phyloP scores from a whole-genome alignment of 2,113 vertebrate genomes.

The Gobio gobio region DNA sequence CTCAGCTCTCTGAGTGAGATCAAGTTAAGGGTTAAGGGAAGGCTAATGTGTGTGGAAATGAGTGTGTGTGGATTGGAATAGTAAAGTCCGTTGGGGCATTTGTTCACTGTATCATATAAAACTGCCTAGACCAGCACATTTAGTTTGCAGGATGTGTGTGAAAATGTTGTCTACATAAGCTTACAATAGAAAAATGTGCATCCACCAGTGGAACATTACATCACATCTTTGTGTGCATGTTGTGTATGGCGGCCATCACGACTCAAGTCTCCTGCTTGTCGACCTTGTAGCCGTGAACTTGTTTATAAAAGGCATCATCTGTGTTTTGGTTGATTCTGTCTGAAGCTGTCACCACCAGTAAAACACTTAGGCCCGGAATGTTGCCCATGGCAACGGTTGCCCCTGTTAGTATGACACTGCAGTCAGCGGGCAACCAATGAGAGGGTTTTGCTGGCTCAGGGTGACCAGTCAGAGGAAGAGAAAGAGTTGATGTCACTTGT shows the following conservation, averaged over 20 bases:
- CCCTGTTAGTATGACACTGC: conserved; percentile 40
- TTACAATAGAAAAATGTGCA: neutral
- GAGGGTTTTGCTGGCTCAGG: neutral
- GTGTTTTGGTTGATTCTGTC: conserved; percentile 40
- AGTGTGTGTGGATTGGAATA: conserved; percentile 37
- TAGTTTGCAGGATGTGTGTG: conserved; percentile 5
- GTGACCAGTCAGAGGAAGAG: conserved; percentile 43
- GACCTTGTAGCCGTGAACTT: conserved; percentile 31
- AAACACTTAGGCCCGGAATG: conserved; percentile 6
- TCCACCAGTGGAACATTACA: too few species aligned
- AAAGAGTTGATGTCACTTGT: conserved; percentile 38
- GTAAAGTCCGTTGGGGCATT: neutral
- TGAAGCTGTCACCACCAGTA: conserved; percentile 37
- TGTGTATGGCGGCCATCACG: neutral
- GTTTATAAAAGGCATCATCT: conserved; percentile 34
- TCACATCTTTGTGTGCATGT: neutral
- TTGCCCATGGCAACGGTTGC: conserved; percentile 34
- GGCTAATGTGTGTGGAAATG: conserved; percentile 17
- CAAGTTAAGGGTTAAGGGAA: conserved; percentile 9
- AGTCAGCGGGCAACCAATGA: conserved; percentile 24
- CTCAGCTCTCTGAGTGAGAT: conserved; percentile 34
- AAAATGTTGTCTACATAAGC: neutral
- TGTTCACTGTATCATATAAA: conserved; percentile 8
- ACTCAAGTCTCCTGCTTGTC: neutral
- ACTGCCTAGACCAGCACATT: conserved; percentile 1